Conservation (phyloP, 2,113 vertebrate species). For the Trematocara zebra region DNA sequence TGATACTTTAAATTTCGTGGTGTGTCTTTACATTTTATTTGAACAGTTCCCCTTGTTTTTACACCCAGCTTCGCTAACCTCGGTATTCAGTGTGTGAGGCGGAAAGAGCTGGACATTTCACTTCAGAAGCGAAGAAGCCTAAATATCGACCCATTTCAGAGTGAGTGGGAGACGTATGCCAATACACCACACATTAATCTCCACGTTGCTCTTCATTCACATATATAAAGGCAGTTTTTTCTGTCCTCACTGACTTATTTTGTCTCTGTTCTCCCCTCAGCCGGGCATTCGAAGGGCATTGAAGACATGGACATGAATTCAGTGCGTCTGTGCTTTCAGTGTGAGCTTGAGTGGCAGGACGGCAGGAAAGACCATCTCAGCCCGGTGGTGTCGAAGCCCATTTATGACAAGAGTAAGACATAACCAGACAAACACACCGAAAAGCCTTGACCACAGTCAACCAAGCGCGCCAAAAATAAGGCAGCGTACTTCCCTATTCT, state of each 20-base stretch:
- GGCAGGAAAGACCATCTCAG: constrained; percentile 69
- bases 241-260: background rate
- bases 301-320: constrained; percentile 97
- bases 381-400: constrained; percentile 84
- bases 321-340: constrained; percentile 90
- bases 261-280: constrained; percentile 50
- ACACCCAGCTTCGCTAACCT: constrained; percentile 82
- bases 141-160: constrained; percentile 88
- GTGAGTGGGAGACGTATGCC: constrained; percentile 56
- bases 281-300: constrained; percentile 85
- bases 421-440: background rate
- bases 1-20: background rate
- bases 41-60: background rate
- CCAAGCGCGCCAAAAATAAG: background rate
- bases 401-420: constrained; percentile 90
- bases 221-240: background rate
- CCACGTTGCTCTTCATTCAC: background rate
- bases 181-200: background rate
- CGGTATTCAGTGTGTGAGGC: constrained; percentile 90
- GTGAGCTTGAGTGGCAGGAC: constrained; percentile 74
- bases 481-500: background rate
- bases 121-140: constrained; percentile 81
- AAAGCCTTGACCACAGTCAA: background rate
- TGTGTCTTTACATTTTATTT: background rate
- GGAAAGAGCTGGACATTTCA: constrained; percentile 85